A percentile compares a stretch with the other conserved stretches of the same genome.
Evolutionary conservation across 2,113 vertebrate species (phyloP).

Genomic region (Lipotes vexillifer): DNA sequence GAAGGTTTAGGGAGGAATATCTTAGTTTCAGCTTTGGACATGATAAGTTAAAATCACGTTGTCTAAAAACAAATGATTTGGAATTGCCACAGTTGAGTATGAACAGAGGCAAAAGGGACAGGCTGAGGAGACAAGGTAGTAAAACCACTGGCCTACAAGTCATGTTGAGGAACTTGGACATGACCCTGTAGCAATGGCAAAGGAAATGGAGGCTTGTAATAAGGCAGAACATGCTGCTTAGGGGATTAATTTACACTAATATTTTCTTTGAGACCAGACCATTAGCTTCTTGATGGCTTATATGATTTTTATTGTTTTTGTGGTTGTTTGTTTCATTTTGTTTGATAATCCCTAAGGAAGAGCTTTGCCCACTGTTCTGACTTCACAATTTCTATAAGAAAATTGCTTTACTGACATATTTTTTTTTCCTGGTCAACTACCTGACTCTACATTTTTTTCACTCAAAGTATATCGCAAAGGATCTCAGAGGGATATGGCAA

Average conservation of each 20-base stretch:
- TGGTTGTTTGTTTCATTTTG: not conserved
- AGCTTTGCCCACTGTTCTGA: not conserved
- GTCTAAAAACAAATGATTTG: not conserved
- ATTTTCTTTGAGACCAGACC: not conserved
- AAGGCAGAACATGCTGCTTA: not conserved
- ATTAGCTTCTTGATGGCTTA: not conserved
- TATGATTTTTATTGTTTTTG: not conserved
- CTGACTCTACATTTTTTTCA: conserved; percentile 27
- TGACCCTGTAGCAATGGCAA: not conserved
- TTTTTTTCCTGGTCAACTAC: not conserved
- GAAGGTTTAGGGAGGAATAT: not conserved
- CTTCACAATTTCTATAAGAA: not conserved
- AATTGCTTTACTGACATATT: not conserved
- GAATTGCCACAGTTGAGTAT: not conserved
- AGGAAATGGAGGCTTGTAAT: not conserved
- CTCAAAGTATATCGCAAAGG: conserved; percentile 30
- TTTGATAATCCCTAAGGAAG: not conserved
- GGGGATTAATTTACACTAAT: not conserved
- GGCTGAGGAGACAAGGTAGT: not conserved
- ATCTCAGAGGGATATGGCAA: conserved; percentile 51
- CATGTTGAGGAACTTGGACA: not conserved
- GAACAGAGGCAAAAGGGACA: not conserved
- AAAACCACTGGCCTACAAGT: not conserved
- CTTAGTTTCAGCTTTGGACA: not conserved
- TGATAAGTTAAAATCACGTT: not conserved